Conservation (phyloP, 2,797 vertebrate species). For the Brachyalestes nurse region DNA sequence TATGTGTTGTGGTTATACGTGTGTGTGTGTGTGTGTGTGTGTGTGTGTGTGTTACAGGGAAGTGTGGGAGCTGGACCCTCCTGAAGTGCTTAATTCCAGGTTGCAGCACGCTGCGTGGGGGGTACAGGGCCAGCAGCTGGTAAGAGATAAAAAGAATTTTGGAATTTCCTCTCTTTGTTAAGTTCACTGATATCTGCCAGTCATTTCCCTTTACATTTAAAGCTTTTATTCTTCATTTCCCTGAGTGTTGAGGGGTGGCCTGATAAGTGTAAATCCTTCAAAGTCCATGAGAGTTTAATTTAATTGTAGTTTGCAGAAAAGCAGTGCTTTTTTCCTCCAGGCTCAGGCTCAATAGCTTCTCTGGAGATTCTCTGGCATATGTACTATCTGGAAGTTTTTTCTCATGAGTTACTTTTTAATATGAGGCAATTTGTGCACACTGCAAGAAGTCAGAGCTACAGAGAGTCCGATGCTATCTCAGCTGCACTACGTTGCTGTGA, state of each 20-base stretch:
- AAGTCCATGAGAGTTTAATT: slow-evolving; percentile 15
- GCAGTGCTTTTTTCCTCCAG: not conserved
- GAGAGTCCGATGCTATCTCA: slow-evolving; percentile 22
- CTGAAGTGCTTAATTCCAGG: slow-evolving; percentile 77
- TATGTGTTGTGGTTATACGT: not conserved
- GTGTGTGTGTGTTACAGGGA: slow-evolving; percentile 67
- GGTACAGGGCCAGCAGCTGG: slow-evolving; percentile 77
- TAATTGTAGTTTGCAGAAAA: not conserved
- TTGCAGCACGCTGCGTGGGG: slow-evolving; percentile 83
- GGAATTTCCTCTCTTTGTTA: not conserved
- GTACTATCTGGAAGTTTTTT: not conserved
- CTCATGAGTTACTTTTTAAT: slow-evolving; percentile 9
- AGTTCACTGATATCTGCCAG: not conserved
- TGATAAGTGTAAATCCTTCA: not conserved
- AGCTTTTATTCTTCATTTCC: not conserved
- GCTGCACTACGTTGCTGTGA: slow-evolving; percentile 27
- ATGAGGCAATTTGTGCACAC: slow-evolving; percentile 19
- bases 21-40: slow-evolving; percentile 27
- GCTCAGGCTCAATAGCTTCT: not conserved
- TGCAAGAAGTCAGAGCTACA: slow-evolving; percentile 19
- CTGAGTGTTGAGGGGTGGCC: not conserved
- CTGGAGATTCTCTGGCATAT: not conserved
- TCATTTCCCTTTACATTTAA: not conserved
- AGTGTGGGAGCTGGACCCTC: slow-evolving; percentile 79
- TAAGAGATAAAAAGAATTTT: slow-evolving; percentile 57